A percentile compares a stretch with the other conserved stretches of the same genome.
Conservation (phyloP, 2,113 vertebrate genomes). For the Xiphias gladius region DNA sequence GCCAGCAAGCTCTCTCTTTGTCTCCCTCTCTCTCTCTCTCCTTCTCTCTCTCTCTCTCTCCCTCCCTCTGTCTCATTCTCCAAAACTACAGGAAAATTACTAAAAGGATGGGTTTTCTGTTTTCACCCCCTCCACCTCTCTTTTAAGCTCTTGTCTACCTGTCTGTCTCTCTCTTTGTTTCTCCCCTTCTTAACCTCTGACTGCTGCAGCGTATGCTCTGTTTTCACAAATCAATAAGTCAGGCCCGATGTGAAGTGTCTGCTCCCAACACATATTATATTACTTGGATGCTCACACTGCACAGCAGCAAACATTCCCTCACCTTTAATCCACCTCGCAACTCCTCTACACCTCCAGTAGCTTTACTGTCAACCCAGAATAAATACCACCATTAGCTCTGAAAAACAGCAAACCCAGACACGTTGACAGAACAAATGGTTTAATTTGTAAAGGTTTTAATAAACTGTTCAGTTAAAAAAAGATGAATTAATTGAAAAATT, state of each 20-base stretch:
- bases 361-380: constrained; percentile 26
- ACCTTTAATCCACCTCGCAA: constrained; percentile 58
- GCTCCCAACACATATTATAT: constrained; percentile 65
- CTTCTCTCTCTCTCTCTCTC: background rate
- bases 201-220: constrained; percentile 19
- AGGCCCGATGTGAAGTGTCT: constrained; percentile 57
- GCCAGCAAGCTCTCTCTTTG: constrained; percentile 2
- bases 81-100: constrained; percentile 14
- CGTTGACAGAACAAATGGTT: background rate
- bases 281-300: constrained; percentile 63
- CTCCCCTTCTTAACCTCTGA: constrained; percentile 48
- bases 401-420: background rate
- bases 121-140: background rate
- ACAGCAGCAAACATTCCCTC: constrained; percentile 52
- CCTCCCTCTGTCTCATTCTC: background rate
- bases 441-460: background rate
- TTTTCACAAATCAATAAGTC: constrained; percentile 71
- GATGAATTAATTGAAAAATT: background rate
- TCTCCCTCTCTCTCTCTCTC: background rate
- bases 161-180: constrained; percentile 33
- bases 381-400: constrained; percentile 26
- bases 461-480: background rate
- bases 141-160: background rate
- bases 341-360: constrained; percentile 22
- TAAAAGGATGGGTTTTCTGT: background rate